These are phyloP conservation scores for Agapornis roseicollis DNA, from an alignment of 2,113 vertebrate species.

Conservation along the genomic window DNA sequence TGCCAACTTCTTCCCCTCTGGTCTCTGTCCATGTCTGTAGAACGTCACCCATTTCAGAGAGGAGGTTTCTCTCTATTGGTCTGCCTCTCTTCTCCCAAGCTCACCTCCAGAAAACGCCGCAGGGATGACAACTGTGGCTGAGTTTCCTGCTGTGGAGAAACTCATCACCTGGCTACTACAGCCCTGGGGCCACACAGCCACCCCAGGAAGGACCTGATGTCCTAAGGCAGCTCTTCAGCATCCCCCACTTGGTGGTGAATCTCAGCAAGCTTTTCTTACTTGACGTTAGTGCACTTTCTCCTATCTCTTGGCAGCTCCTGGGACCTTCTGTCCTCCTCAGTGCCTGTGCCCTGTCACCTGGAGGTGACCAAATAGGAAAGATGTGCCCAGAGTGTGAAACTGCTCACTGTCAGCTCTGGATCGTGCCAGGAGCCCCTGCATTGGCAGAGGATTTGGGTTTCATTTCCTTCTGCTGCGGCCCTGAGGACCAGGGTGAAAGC, in stretches of 20 bases:
- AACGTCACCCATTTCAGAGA: accelerated
- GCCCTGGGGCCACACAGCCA: background rate
- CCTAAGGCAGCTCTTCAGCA: background rate
- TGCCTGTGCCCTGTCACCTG: background rate
- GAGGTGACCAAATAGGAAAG: background rate
- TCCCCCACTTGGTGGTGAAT: background rate
- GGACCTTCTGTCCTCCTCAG: background rate
- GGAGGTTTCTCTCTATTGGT: background rate
- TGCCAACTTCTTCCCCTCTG: background rate
- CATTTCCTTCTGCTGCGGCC: background rate
- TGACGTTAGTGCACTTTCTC: background rate
- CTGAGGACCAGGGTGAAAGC: background rate
- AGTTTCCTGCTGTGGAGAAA: background rate
- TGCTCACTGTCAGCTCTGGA: background rate
- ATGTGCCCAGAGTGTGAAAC: background rate
- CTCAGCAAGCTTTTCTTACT: background rate
- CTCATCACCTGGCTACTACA: background rate
- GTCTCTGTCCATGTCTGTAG: background rate
- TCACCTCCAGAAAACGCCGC: background rate
- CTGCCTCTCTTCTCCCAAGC: background rate
- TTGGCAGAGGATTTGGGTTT: background rate
- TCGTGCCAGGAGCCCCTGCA: background rate
- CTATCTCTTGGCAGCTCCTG: background rate
- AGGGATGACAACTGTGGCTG: background rate
- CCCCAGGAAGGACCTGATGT: background rate